phyloP scores from a whole-genome alignment of 1,140 invertebrate species.

The Panagrolaimus sp. region DNA sequence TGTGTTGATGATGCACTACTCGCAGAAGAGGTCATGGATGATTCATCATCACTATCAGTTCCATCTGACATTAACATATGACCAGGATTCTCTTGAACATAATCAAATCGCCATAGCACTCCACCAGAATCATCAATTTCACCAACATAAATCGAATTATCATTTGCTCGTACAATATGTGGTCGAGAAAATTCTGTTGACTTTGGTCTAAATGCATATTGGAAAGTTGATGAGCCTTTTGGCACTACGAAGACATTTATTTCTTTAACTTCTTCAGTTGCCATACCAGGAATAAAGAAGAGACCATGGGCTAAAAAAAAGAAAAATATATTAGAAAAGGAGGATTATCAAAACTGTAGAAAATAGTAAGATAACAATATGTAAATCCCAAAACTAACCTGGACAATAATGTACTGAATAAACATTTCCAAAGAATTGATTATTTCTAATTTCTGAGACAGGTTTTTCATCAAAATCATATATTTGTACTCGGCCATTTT shows the following conservation, averaged over 20 bases:
- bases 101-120: slow-evolving; percentile 48
- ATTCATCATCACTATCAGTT: neutral
- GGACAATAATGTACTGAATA: slow-evolving; percentile 43
- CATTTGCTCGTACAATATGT: slow-evolving; percentile 42
- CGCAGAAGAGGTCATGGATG: neutral
- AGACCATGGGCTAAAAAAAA: slow-evolving; percentile 37
- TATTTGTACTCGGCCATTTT: slow-evolving; percentile 78
- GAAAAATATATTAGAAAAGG: too few relatives aligned
- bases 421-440: slow-evolving; percentile 34
- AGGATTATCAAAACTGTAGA: too few relatives aligned
- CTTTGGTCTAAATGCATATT: slow-evolving; percentile 44
- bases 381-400: slow-evolving; percentile 28
- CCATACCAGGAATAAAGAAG: slow-evolving; percentile 43
- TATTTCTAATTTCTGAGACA: slow-evolving; percentile 27
- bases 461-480: slow-evolving; percentile 62
- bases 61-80: neutral
- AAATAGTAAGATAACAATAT: too few relatives aligned
- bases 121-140: slow-evolving; percentile 49
- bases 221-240: slow-evolving; percentile 22
- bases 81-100: slow-evolving; percentile 25
- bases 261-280: slow-evolving; percentile 15
- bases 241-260: slow-evolving; percentile 23
- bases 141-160: slow-evolving; percentile 40
- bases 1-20: neutral
- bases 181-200: slow-evolving; percentile 37